Evolutionary conservation across 2,113 vertebrate genomes (phyloP), one percentile per base, ranked within the genome.

Genomic region (Aix galericulata): DNA sequence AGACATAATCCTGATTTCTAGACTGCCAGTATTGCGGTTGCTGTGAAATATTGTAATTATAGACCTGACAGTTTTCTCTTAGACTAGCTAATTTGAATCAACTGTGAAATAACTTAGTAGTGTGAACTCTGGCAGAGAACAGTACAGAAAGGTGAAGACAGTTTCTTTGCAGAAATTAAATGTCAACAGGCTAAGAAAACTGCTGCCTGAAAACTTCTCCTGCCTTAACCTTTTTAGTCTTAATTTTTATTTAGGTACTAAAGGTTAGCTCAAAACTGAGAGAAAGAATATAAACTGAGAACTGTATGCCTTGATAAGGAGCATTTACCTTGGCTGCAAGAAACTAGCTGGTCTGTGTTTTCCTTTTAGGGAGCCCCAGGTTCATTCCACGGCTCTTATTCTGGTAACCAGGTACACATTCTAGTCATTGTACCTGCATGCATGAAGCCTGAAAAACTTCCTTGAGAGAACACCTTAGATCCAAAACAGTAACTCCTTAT

Each of bases 381-480:
- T 64, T 95, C 89, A 44, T 88, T 83, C 17, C 44, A 96, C 15
- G 17, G 76, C 42, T 82, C 91, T 34, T 92, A 92, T 31, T 92
- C 82, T 0, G 86, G 72, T 9, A 86, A 86, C 55, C 93, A 96
- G 96, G 96, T 93, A 88, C 94, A 62, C 44, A 80, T 46, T 88
- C 26, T 29, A 40, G 3, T 42, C 50, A 3, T 17, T 53, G 20
- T 77, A 16, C 5, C 48, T 77, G 55, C 22, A 32, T 7, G 32
- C 34, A 3, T 60, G 15, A 31, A 64, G 17, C 7, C 23, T 31
- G 7, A 27, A 64, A 34, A 34, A 9, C n/a, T n/a, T 22, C 6
- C 6, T 18, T 38, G 32, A 26, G 55, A 42, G 29, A 81, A 13
- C 4, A 2, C 29, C 77, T 52, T 13, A 58, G 27, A 8, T 87